Base-by-base conservation (phyloP, 2,113 vertebrate species). In the Myodes glareolus region DNA sequence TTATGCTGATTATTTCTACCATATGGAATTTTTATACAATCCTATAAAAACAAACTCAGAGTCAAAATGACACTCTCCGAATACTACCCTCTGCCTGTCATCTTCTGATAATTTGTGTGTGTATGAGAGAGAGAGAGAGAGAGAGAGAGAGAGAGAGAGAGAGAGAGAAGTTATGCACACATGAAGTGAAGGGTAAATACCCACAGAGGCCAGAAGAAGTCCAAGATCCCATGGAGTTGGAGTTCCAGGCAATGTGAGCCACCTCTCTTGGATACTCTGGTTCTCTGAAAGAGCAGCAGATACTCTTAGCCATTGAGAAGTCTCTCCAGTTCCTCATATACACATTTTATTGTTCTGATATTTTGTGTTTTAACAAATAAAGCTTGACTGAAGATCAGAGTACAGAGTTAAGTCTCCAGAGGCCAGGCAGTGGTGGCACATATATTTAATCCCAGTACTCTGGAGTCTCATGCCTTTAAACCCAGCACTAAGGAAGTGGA, bases 1-100 rank as follows among this genome's bases (percentile, higher is more conserved):
- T 95, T 97, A 52, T 88, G 31, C 94, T 93, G 52, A 88, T 92
- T 96, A 68, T 87, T 97, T 81, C 90, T 94, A 90, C 58, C 31
- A 75, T 67, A 75, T 92, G 47, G 75, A 77, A 78, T 93, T 89
- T 94, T 94, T 85, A 95, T 92, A 89, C 80, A 92, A 50, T 50
- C 61, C 52, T 78, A 89, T 80, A 68, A 68, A 95, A 95, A 97
- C 70, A 94, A 97, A 95, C 52, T 92, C 76, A 12, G 70, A 42
- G 76, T 63, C 72, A 87, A 91, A 94, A 91, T 82, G 86, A 97
- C 76, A 45, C 29, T 82, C 27, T 92, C 70, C 82, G 94, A 94
- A 96, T 45, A 80, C 39, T 75, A 10, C 88, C 10, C 80, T 92
- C 93, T 92, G 47, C 50, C 58, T 87, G 25, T 95, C 93, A 96